phyloP scores from a whole-genome alignment of 2,113 vertebrate species.

The Scolopax mira region DNA sequence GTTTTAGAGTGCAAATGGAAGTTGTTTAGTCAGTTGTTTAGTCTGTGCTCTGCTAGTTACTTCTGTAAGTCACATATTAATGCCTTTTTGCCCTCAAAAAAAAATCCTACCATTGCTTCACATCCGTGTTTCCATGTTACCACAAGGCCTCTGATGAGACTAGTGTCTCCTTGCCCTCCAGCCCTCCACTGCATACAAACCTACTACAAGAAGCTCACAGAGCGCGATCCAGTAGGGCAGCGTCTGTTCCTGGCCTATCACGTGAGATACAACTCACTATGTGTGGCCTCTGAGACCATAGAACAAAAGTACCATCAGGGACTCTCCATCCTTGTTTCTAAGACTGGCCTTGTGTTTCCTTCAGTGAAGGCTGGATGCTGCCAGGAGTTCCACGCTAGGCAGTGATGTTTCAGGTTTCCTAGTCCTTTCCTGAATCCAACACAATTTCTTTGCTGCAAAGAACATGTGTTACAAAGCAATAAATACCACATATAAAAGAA shows the following conservation, averaged over 20 bases:
- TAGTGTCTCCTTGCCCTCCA: neutral
- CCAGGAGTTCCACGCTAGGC: neutral
- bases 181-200: rapidly evolving
- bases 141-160: neutral
- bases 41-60: neutral
- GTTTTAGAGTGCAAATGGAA: neutral
- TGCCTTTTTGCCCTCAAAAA: neutral
- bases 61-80: neutral
- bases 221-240: neutral
- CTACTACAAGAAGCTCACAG: neutral
- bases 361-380: rapidly evolving
- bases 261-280: neutral
- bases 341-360: neutral
- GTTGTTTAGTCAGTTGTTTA: neutral
- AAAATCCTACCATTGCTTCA: neutral
- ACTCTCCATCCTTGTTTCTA: neutral
- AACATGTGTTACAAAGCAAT: neutral
- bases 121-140: neutral
- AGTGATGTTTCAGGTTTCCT: neutral
- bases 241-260: neutral
- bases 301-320: neutral
- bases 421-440: neutral
- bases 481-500: neutral
- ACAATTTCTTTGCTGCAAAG: neutral
- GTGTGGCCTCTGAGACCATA: neutral